Conservation (phyloP, 2,113 vertebrate species). For the Hemichromis elongatus region DNA sequence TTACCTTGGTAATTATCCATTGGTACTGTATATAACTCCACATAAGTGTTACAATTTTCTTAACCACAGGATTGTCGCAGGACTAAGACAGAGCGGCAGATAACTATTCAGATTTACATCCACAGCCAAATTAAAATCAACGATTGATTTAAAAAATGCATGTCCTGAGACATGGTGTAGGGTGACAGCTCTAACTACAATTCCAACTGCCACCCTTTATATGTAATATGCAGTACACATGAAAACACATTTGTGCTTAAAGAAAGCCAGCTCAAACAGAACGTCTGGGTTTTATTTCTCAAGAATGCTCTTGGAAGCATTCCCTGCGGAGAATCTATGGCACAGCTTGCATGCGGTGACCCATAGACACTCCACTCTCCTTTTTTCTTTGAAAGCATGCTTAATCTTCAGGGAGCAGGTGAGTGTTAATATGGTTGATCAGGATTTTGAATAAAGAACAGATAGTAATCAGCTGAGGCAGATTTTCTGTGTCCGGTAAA, state of each 20-base stretch:
- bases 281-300: background rate
- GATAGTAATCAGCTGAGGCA: background rate
- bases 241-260: background rate
- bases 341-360: background rate
- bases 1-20: no score
- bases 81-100: background rate
- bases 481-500: background rate
- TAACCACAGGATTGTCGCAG: fast-evolving
- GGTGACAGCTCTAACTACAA: background rate
- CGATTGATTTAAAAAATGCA: background rate
- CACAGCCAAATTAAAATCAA: background rate
- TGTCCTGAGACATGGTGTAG: no score
- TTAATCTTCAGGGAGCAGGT: background rate
- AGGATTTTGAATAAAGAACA: background rate
- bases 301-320: background rate
- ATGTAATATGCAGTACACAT: background rate
- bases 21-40: no score
- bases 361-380: background rate
- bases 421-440: background rate
- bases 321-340: background rate
- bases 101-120: background rate
- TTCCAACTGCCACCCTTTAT: background rate
- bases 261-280: background rate
- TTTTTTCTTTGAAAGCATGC: background rate
- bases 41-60: no score